A percentile compares a stretch with the other conserved stretches of the same genome.
Conservation (phyloP, 2,797 vertebrate genomes). For the Lepidocolaptes lacrymiger region DNA sequence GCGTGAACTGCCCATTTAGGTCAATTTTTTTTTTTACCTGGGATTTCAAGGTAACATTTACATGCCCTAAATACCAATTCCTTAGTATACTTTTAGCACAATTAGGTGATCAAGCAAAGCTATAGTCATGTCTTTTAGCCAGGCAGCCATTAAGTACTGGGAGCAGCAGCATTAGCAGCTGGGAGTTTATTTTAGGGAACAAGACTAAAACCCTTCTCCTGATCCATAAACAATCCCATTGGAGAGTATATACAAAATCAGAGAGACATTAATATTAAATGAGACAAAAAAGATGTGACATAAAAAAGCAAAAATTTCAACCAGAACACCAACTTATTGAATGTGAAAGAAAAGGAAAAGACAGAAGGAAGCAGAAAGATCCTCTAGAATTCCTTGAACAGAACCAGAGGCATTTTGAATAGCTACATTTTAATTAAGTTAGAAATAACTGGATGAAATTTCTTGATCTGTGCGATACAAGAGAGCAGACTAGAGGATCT, state of each 20-base stretch:
- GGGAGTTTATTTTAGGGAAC: not conserved
- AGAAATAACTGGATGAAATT: conserved; percentile 7
- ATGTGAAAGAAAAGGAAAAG: not conserved
- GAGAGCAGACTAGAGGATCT: not conserved
- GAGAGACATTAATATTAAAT: not conserved
- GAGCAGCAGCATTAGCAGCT: not conserved
- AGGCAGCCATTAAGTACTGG: not conserved
- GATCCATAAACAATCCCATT: not conserved
- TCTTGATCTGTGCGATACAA: not conserved
- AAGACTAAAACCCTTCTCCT: not conserved
- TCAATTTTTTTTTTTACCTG: not conserved
- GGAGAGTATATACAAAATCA: not conserved
- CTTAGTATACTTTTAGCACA: conserved; percentile 1
- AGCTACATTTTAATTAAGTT: not conserved
- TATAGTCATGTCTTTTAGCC: not conserved
- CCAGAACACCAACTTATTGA: not conserved
- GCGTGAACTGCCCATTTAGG: not conserved
- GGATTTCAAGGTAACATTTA: conserved; percentile 36
- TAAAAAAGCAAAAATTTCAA: not conserved
- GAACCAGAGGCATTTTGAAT: not conserved
- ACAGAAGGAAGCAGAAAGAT: not conserved
- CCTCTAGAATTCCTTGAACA: not conserved
- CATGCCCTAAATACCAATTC: conserved; percentile 14
- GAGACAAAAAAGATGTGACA: not conserved
- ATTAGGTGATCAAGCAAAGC: not conserved